Evolutionary conservation across 2,797 vertebrate species (phyloP), one percentile per base, ranked within the genome.

Genomic region (Labeo calbasu): DNA sequence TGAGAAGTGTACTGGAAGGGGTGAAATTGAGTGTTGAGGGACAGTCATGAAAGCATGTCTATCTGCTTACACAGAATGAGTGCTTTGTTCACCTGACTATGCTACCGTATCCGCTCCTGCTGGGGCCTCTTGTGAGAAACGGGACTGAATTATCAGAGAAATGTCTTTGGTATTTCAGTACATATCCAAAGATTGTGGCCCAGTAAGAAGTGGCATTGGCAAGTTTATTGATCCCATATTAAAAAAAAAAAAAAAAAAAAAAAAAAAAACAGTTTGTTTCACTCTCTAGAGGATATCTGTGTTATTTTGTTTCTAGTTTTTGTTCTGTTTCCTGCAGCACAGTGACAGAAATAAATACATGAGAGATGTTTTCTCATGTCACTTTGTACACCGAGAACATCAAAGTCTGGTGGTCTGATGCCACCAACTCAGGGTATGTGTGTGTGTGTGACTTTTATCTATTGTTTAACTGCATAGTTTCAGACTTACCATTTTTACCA

Each of bases 71-170:
- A 79, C 19, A 76, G 59, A 75, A 76, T 55, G 81, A 68, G 46
- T 82, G 14, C 81, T 53, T 83, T 83, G 71, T 83, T 83, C 32
- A 68, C 48, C 48, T 76, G 71, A 76, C 28, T 82, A 43, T 53
- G 28, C 61, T 21, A 40, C 46, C 32, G 14, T 65, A 76, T 53
- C 48, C 2, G 15, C 17, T 68, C 21, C 48, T 82, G 28, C 46
- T 14, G 14, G 21, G 43, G 57, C 71, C 72, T 75, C 21, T 55
- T 65, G 81, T 53, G 48, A 76, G n/a, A 76, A 83, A 28, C 0
- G 0, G 71, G 14, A 76, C 32, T 43, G 32, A 83, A 51, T 70
- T 28, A 46, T 13, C 36, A 43, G 43, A 19, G n/a, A 66, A 76
- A 28, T 65, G 46, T 65, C 15, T 28, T 19, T 79, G 25, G 14